Evolutionary conservation across 2,113 vertebrate genomes (phyloP), one percentile per base, ranked within the genome.

Genomic region (Hepsetus odoe): DNA sequence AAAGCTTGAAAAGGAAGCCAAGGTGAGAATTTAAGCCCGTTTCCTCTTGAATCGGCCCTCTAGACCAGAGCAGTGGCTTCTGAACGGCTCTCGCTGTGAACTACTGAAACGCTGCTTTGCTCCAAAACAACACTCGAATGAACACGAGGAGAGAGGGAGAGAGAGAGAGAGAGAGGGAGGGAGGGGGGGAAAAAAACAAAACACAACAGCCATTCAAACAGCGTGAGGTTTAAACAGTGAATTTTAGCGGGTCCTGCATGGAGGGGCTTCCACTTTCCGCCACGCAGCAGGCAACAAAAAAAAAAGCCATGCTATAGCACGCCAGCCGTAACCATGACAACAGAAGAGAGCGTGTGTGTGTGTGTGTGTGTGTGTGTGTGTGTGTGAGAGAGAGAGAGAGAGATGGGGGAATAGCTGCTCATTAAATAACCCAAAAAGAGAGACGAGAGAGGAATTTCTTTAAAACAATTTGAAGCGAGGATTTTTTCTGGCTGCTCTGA

Each of bases 271-370:
- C 14, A 20, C 58, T 78, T 35, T 62, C 59, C 35, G 61, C 32
- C 38, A 22, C 8, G 51, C 51, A 22, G 0, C 2, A 55, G 51
- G 51, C n/a, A 55, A n/a, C n/a, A n/a, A n/a, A 64, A 76, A 66
- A 46, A 35, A 72, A 65, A 79, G 26, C 77, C 58, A 13, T 66
- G 68, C 65, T 44, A 12, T 56, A 33, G 32, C 35, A 24, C n/a
- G n/a, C 18, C 9, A 3, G 32, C 30, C 35, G 51, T 49, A 44
- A 14, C 69, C 66, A 76, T n/a, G 75, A 70, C 77, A 66, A 71
- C 59, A 51, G 24, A n/a, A 14, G 28, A n/a, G n/a, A n/a, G n/a
- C n/a, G 49, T n/a, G 35, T 38, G 35, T 38, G 69, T 64, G 11
- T 28, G 46, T 53, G 46, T 53, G 46, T 16, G 16, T 1, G 53